Percentiles rank a stretch among this genome's conserved stretches.
phyloP scores from a whole-genome alignment of 2,797 vertebrate genomes.

The Strix occidentalis region DNA sequence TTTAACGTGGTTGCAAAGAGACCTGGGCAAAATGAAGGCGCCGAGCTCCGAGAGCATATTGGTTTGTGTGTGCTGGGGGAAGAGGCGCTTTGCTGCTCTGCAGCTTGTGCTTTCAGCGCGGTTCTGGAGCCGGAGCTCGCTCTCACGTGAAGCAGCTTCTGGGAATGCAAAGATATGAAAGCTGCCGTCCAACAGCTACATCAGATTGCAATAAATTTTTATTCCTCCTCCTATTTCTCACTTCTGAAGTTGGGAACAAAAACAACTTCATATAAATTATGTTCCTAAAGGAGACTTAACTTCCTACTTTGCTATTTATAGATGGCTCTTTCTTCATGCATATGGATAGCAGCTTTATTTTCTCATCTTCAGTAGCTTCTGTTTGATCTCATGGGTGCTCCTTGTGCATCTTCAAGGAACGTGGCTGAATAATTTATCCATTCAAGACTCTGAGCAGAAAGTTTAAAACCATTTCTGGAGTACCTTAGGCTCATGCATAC shows the following conservation, averaged over 20 bases:
- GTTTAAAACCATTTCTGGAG: neutral
- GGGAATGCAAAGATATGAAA: neutral
- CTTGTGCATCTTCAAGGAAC: neutral
- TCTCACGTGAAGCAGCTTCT: neutral
- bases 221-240: conserved; percentile 12
- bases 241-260: conserved; percentile 34
- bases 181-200: neutral
- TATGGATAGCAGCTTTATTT: conserved; percentile 51
- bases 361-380: neutral
- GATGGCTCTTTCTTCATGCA: neutral
- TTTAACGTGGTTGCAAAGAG: neutral
- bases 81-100: neutral
- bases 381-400: conserved; percentile 37
- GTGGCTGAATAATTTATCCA: neutral
- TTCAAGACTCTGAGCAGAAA: neutral
- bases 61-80: neutral
- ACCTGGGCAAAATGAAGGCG: neutral
- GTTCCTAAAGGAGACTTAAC: neutral
- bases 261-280: neutral
- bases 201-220: conserved; percentile 11
- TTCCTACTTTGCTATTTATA: conserved; percentile 43
- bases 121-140: neutral
- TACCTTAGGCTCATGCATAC: neutral
- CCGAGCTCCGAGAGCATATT: fast-evolving
- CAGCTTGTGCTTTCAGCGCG: neutral